Evolutionary conservation across 1,140 invertebrate species (phyloP), one percentile per base, ranked within the genome.

Genomic region (Drosophila rufa): DNA sequence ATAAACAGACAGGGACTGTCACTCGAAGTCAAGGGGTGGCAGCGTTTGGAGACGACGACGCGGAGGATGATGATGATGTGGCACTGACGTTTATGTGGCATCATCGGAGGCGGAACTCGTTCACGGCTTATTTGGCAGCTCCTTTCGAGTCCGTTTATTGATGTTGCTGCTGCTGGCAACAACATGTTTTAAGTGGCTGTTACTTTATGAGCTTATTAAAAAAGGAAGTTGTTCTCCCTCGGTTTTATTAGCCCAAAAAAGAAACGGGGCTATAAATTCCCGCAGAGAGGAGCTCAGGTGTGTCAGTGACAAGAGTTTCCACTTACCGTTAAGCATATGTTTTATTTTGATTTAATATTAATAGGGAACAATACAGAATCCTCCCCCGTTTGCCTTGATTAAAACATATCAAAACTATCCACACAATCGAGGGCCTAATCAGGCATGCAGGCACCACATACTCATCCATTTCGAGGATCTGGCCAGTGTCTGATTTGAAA

Each of bases 401-500:
- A 38, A 12, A n/a, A 38, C 43, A n/a, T 9, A 59, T 60, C 46
- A 73, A 51, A 73, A 73, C 69, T 73, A 73, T 73, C 22, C 53
- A 58, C 69, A 60, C 69, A 71, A 73, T 73, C 33, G 53, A 42
- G 14, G 5, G 46, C 46, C 67, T 73, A 73, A 60, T 73, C 67
- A 73, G 56, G 53, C 69, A 73, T 71, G 51, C 40, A 69, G n/a
- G 27, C 36, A 12, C 30, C 38, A 12, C 22, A 14, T 11, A n/a
- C 42, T 33, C 69, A 59, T 51, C 14, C 43, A 48, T 30, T 59
- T 6, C 46, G 36, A 42, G 48, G 66, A 62, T 75, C 53, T 43
- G 51, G 58, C 38, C 45, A 58, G 40, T 80, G 80, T 82, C 73
- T 91, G 86, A 90, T 90, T 90, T 82, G 86, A 90, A 91, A 90